These are phyloP conservation scores for Zaprionus lineosus DNA, from an alignment of 2,888 invertebrate species.

Conservation along the genomic window DNA sequence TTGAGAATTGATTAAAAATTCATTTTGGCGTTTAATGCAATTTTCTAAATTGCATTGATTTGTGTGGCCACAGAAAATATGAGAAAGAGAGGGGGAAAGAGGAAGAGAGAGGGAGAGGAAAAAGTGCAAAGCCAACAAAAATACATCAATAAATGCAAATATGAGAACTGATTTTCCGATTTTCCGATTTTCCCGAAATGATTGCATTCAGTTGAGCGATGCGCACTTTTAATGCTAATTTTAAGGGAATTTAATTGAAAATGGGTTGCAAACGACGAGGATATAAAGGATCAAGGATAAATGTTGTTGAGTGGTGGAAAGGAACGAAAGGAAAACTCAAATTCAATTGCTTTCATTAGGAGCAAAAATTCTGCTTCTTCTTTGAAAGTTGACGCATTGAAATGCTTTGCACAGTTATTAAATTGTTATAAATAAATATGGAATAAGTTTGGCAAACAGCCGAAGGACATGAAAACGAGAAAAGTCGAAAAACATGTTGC, in stretches of 20 bases:
- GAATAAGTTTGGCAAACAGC: slow-evolving; percentile 53
- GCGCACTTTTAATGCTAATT: slow-evolving; percentile 60
- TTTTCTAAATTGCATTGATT: slow-evolving; percentile 70
- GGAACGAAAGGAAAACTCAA: too few relatives aligned
- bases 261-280: not conserved
- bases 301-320: not conserved
- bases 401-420: slow-evolving; percentile 44
- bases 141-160: slow-evolving; percentile 38
- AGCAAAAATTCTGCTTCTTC: slow-evolving; percentile 17
- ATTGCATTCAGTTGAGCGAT: slow-evolving; percentile 37
- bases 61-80: slow-evolving; percentile 23
- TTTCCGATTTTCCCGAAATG: slow-evolving; percentile 35
- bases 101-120: slow-evolving; percentile 8
- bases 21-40: slow-evolving; percentile 56
- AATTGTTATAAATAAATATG: slow-evolving; percentile 54
- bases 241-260: slow-evolving; percentile 59
- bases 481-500: slow-evolving; percentile 68
- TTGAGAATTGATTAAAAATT: slow-evolving; percentile 56
- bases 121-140: slow-evolving; percentile 18
- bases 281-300: not conserved
- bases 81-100: slow-evolving; percentile 1
- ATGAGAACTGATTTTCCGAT: slow-evolving; percentile 53
- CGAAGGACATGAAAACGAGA: slow-evolving; percentile 38
- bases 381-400: not conserved
- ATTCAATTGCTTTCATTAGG: slow-evolving; percentile 46